Evolutionary conservation across 2,113 vertebrate species (phyloP).

Genomic region (Notiomystis cincta): DNA sequence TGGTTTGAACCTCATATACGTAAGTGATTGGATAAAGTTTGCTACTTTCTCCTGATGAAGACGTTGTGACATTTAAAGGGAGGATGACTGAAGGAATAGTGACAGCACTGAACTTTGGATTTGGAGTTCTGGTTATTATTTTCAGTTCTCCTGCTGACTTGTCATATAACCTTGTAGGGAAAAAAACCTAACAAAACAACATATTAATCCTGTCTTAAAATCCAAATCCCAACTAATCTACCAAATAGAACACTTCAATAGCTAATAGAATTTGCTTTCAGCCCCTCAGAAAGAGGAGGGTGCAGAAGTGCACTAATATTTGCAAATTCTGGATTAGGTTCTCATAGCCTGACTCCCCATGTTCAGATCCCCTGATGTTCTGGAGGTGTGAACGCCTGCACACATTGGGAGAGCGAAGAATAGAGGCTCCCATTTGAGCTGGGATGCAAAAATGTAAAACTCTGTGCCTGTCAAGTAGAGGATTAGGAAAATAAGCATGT

Average conservation of each 20-base stretch:
- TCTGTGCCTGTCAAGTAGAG: neutral
- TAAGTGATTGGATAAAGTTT: neutral
- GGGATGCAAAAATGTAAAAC: neutral
- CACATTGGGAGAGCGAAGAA: neutral
- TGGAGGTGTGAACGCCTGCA: neutral
- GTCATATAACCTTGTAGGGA: neutral
- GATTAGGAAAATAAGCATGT: neutral
- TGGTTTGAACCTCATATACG: neutral
- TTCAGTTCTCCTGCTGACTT: neutral
- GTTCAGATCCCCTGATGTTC: neutral
- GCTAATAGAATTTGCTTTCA: neutral
- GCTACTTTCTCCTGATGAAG: neutral
- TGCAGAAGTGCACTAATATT: neutral
- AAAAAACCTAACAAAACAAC: neutral
- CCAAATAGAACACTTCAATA: neutral
- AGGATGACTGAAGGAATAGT: neutral
- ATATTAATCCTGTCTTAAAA: neutral
- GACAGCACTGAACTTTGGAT: neutral
- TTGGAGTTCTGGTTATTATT: neutral
- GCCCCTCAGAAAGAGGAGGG: neutral
- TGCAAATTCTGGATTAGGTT: neutral
- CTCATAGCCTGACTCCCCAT: neutral
- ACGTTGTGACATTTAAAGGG: neutral
- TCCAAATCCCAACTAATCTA: neutral
- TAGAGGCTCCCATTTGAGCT: neutral